Percentiles rank a stretch among this genome's conserved stretches.
Conservation (phyloP, 2,888 invertebrate genomes). For the Meliscaeva auricollis region DNA sequence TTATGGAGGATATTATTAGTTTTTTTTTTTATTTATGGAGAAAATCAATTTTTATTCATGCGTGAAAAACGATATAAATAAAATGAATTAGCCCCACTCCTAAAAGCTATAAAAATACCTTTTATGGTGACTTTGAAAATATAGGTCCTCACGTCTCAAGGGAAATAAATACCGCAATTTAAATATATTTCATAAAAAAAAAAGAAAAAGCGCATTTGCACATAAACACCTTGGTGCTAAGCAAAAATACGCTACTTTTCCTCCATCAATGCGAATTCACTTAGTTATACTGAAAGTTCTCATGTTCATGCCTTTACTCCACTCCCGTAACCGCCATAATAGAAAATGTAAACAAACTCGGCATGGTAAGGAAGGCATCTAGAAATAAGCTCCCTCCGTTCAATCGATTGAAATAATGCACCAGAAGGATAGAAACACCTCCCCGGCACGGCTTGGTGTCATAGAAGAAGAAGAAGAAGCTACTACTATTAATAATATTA, state of each 20-base stretch:
- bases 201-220: not conserved
- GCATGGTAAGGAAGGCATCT: not conserved
- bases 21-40: too few species aligned
- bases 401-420: conserved; percentile 28
- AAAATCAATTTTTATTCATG: too few species aligned
- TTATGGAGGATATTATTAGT: too few species aligned
- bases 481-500: conserved; percentile 4
- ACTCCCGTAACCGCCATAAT: not conserved
- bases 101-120: too few species aligned
- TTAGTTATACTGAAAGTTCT: not conserved
- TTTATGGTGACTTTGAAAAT: too few species aligned
- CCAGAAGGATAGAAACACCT: not conserved
- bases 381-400: not conserved
- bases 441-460: not conserved
- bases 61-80: too few species aligned
- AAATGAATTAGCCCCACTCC: too few species aligned
- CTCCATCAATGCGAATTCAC: not conserved
- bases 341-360: conserved; percentile 2
- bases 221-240: not conserved
- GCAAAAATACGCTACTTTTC: too few species aligned
- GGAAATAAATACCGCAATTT: too few species aligned
- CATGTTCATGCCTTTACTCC: not conserved
- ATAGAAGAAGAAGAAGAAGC: not conserved
- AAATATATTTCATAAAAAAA: too few species aligned
- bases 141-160: not conserved